These are phyloP conservation scores for Sceloporus tristichus DNA, from an alignment of 2,113 vertebrate species.

Conservation along the genomic window DNA sequence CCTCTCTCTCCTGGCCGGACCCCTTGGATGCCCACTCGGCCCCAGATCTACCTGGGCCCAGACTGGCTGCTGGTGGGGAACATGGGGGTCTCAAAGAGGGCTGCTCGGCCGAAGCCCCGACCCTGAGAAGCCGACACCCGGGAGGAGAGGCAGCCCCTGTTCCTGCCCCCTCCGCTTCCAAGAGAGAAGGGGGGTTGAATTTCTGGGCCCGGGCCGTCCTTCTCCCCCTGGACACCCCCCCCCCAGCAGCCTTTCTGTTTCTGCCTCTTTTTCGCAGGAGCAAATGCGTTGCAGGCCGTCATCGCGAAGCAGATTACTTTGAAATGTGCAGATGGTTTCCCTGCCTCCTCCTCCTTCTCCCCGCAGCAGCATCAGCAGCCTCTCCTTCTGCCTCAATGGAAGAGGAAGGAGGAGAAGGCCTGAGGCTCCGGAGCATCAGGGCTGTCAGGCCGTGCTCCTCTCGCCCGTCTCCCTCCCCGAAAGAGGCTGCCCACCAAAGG, in stretches of 20 bases:
- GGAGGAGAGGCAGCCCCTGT: too few relatives aligned
- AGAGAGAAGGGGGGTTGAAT: too few relatives aligned
- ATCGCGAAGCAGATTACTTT: slow-evolving; percentile 73
- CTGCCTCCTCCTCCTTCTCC: slow-evolving; percentile 44
- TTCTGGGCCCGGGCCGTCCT: too few relatives aligned
- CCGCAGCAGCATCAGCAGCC: neutral
- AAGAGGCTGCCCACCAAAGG: too few relatives aligned
- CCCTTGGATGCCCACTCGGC: neutral
- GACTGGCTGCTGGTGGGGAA: neutral
- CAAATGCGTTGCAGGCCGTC: slow-evolving; percentile 59
- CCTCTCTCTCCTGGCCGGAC: neutral
- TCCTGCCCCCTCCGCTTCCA: too few relatives aligned
- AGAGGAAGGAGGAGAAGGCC: neutral
- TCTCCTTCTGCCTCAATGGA: slow-evolving; percentile 72
- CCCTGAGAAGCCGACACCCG: too few relatives aligned
- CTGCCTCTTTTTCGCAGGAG: slow-evolving; percentile 61
- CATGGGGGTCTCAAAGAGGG: too few relatives aligned
- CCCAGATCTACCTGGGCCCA: neutral
- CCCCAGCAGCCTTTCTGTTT: too few relatives aligned
- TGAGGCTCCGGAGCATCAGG: slow-evolving; percentile 66
- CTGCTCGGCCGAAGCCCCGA: too few relatives aligned
- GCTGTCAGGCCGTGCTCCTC: slow-evolving; percentile 66
- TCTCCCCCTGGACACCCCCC: too few relatives aligned
- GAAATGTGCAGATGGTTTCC: slow-evolving; percentile 74
- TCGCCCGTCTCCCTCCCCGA: neutral